Percentiles rank a stretch among this genome's conserved stretches.
Conservation (phyloP, 2,797 vertebrate species). For the Megaceryle alcyon region DNA sequence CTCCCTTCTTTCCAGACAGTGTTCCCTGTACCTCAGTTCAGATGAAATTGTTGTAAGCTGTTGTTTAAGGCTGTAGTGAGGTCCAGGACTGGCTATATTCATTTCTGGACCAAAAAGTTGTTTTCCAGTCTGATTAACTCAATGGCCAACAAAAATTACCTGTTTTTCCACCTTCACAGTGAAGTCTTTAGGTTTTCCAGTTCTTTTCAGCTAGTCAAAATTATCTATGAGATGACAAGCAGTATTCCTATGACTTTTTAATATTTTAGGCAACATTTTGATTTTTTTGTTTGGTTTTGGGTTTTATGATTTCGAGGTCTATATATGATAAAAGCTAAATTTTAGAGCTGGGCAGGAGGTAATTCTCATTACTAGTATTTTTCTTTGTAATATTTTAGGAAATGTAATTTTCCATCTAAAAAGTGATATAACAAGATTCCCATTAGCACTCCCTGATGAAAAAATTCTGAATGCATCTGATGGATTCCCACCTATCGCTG, state of each 20-base stretch:
- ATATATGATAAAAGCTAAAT: not conserved
- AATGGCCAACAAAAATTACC: not conserved
- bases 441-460: not conserved
- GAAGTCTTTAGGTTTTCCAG: not conserved
- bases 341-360: not conserved
- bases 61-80: not conserved
- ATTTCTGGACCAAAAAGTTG: not conserved
- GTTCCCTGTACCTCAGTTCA: not conserved
- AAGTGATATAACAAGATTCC: not conserved
- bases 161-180: not conserved
- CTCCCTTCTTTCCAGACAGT: not conserved
- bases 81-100: not conserved
- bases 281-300: not conserved
- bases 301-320: not conserved
- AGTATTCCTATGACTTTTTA: not conserved
- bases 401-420: not conserved
- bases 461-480: not conserved
- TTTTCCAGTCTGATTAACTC: not conserved
- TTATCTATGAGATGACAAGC: not conserved
- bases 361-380: not conserved
- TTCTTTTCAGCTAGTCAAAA: not conserved
- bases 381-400: not conserved
- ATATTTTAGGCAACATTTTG: not conserved
- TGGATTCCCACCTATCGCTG: not conserved
- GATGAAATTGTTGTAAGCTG: not conserved